Conservation (phyloP, 2,113 vertebrate species). For the Nibea albiflora region DNA sequence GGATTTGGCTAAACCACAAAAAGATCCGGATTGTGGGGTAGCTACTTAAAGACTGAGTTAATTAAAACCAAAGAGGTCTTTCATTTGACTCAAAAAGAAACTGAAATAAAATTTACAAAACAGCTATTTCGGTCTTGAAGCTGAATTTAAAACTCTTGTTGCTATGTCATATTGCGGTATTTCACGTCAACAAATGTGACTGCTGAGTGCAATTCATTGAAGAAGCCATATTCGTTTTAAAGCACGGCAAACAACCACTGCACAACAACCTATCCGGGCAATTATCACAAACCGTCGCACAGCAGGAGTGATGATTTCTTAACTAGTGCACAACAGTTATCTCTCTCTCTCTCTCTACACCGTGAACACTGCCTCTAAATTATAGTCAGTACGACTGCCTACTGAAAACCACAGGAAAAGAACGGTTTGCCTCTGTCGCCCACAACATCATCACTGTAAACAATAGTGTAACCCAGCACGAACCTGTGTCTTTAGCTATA, state of each 20-base stretch:
- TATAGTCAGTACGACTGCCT: neutral
- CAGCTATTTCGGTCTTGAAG: neutral
- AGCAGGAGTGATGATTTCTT: neutral
- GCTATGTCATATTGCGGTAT: neutral
- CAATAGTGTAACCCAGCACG: slow-evolving; percentile 30
- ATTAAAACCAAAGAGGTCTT: slow-evolving; percentile 35
- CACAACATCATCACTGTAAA: slow-evolving; percentile 44
- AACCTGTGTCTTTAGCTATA: neutral
- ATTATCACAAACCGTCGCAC: neutral
- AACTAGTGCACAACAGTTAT: slow-evolving; percentile 35
- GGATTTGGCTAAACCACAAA: slow-evolving; percentile 61
- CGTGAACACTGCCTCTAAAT: neutral
- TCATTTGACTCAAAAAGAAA: slow-evolving; percentile 47
- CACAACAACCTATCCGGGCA: neutral
- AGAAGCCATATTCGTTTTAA: slow-evolving; percentile 22
- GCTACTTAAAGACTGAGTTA: slow-evolving; percentile 29
- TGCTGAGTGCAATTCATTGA: slow-evolving; percentile 1
- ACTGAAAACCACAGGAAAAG: slow-evolving; percentile 60
- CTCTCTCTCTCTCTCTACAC: slow-evolving; percentile 10
- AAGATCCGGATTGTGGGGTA: neutral
- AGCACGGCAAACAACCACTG: slow-evolving; percentile 11
- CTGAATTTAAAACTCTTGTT: neutral
- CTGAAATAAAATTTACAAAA: slow-evolving; percentile 16
- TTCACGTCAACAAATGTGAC: slow-evolving; percentile 1
- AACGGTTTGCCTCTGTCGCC: slow-evolving; percentile 19